Conservation (phyloP, 2,113 vertebrate species). For the Glaucidium brasilianum region DNA sequence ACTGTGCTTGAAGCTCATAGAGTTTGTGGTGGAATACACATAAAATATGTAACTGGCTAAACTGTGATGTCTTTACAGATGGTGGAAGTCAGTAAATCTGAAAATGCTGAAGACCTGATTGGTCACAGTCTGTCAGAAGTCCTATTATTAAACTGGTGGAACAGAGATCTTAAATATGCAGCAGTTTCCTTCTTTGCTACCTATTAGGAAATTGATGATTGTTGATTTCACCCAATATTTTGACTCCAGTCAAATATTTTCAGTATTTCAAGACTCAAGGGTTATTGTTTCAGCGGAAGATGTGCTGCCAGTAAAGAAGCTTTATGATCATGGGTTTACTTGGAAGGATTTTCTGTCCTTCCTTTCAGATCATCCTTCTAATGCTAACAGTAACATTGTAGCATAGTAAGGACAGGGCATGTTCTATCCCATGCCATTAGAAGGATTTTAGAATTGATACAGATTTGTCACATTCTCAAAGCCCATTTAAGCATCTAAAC, state of each 20-base stretch:
- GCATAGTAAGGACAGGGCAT: neutral
- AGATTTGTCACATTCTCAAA: neutral
- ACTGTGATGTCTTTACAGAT: neutral
- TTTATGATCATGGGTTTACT: neutral
- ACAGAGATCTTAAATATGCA: neutral
- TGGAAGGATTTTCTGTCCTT: neutral
- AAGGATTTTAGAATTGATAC: neutral
- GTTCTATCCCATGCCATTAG: neutral
- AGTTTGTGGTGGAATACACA: neutral
- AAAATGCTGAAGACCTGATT: neutral
- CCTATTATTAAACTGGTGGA: neutral
- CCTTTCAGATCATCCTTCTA: neutral
- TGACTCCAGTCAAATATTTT: too few relatives aligned
- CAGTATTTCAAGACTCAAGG: neutral
- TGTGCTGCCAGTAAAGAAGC: neutral
- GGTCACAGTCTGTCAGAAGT: neutral
- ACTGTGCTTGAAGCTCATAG: neutral
- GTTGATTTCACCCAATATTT: neutral
- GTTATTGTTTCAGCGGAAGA: neutral
- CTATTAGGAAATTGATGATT: neutral
- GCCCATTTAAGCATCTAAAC: neutral
- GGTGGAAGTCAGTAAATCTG: neutral
- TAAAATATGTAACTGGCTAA: neutral
- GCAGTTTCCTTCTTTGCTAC: neutral
- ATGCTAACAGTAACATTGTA: neutral